A percentile compares a stretch with the other conserved stretches of the same genome.
Conservation (phyloP, 2,113 vertebrate species). For the Arvicanthis niloticus region DNA sequence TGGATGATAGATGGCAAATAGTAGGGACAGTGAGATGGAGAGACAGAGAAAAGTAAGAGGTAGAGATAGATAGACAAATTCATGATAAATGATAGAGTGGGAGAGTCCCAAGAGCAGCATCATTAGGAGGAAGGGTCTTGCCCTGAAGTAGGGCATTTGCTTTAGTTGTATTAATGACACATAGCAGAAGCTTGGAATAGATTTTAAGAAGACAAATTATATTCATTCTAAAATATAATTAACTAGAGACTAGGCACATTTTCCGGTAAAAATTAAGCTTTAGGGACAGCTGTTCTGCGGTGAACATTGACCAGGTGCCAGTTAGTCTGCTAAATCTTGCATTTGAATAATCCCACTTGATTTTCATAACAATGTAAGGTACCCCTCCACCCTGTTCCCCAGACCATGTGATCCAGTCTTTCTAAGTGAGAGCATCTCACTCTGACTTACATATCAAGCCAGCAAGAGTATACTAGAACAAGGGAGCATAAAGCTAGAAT, state of each 20-base stretch:
- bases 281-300: neutral
- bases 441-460: slow-evolving; percentile 13
- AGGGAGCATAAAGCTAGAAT: neutral
- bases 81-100: neutral
- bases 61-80: neutral
- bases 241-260: neutral
- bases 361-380: neutral
- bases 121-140: neutral
- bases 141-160: neutral
- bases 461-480: neutral
- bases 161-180: neutral
- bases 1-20: neutral
- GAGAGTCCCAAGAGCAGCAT: neutral
- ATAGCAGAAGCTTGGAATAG: neutral
- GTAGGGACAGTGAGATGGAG: neutral
- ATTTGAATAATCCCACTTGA: slow-evolving; percentile 16
- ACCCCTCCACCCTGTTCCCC: neutral
- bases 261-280: slow-evolving; percentile 8
- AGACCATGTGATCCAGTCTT: neutral
- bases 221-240: slow-evolving; percentile 23
- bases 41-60: neutral
- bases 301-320: neutral
- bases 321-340: neutral
- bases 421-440: neutral
- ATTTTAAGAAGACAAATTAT: neutral